Evolutionary conservation across 2,797 vertebrate genomes (phyloP), one percentile per base, ranked within the genome.

Genomic region (Spinus olivaceus): DNA sequence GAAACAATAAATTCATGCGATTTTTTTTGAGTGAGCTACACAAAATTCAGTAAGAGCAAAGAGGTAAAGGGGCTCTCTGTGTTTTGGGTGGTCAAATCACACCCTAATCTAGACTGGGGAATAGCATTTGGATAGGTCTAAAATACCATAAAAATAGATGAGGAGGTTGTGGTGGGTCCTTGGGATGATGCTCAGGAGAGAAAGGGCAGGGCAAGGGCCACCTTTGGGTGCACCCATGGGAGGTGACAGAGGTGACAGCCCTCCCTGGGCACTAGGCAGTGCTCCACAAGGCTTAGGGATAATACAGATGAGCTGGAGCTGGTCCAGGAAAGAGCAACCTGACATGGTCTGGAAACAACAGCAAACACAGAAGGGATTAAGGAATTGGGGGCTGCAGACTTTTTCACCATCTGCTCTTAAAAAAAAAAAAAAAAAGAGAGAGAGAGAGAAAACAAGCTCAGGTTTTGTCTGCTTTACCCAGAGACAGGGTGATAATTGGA

Each of bases 401-500:
- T 88, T 69, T 83, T 37, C 89, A 93, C 94, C 95, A 93, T 94
- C 94, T 95, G 88, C 83, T 96, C 33, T 70, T 82, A 5, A 1
- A 14, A 41, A 86, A 73, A 85, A 51, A 16, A 41, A 86, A 73
- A 85, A 51, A 33, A 9, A 54, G 9, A 54, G 21, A 54, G 4
- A 56, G 19, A 25, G 7, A 24, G 28, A 76, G 37, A n/a, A 41
- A 77, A 6, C 37, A 71, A 81, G 83, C 80, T 92, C 78, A 77
- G 66, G 94, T 96, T 96, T 92, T 94, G 70, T 39, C 73, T 88
- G 24, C 78, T 87, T 94, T 81, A 86, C 95, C 94, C 92, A 9
- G 94, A 94, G 92, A 94, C 81, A 94, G 94, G 44, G 81, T n/a
- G 91, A 81, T 84, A 92, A 94, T 51, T 88, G 94, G 92, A 60